Conservation (phyloP, 1,140 invertebrate genomes). For the Belonocnema kinseyi region DNA sequence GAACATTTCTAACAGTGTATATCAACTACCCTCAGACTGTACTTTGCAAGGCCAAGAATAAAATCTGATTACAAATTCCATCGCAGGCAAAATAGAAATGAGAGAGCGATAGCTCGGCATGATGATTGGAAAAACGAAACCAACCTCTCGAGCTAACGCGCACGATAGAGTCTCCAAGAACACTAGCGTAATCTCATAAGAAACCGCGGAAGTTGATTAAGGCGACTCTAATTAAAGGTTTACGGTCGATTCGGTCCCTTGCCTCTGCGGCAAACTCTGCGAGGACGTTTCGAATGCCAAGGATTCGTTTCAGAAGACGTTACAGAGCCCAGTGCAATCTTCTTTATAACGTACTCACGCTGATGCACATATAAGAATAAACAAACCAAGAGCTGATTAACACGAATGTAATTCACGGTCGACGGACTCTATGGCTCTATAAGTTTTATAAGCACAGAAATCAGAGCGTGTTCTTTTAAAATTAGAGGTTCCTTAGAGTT, state of each 20-base stretch:
- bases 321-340: conserved; percentile 13
- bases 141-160: conserved; percentile 15
- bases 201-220: conserved; percentile 26
- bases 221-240: conserved; percentile 28
- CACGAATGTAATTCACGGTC: conserved; percentile 25
- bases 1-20: no score
- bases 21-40: no score
- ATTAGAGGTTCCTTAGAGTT: conserved; percentile 28
- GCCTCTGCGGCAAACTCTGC: not conserved
- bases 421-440: conserved; percentile 21
- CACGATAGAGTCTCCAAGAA: conserved; percentile 4
- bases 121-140: conserved; percentile 24
- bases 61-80: not conserved
- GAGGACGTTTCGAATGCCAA: conserved; percentile 30
- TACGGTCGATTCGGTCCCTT: conserved; percentile 28
- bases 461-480: conserved; percentile 26
- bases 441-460: conserved; percentile 18
- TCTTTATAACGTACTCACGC: conserved; percentile 10
- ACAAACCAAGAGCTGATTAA: not conserved
- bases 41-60: not conserved
- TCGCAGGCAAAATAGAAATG: not conserved
- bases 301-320: conserved; percentile 23
- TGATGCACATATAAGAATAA: not conserved
- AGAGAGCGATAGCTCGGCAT: conserved; percentile 6
- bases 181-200: conserved; percentile 13